phyloP scores from a whole-genome alignment of 2,797 vertebrate genomes.

The Chelidonichthys spinosus region DNA sequence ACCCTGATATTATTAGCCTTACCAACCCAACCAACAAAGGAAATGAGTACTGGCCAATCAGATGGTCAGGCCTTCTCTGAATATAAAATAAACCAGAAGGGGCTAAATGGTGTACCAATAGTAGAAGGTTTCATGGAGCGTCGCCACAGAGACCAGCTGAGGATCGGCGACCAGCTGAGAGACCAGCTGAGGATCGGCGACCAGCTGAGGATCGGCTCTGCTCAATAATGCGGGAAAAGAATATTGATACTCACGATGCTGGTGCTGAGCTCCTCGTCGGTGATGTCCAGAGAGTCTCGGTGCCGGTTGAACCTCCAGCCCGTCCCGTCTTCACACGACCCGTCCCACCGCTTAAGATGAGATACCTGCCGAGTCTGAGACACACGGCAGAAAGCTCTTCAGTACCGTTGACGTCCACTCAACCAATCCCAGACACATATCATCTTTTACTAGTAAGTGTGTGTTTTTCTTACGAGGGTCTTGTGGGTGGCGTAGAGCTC shows the following conservation, averaged over 20 bases:
- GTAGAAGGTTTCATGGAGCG: too few relatives aligned
- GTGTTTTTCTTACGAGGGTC: conserved; percentile 84
- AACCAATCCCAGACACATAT: conserved; percentile 12
- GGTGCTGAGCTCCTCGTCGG: conserved; percentile 90
- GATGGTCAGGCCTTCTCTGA: too few relatives aligned
- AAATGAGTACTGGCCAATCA: too few relatives aligned
- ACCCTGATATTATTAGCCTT: too few relatives aligned
- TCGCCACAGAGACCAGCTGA: too few relatives aligned
- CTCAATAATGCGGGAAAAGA: neutral
- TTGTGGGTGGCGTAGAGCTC: conserved; percentile 92
- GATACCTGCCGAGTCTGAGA: conserved; percentile 88
- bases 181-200: too few relatives aligned
- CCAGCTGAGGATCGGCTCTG: too few relatives aligned
- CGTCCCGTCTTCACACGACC: conserved; percentile 76
- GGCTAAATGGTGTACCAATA: too few relatives aligned
- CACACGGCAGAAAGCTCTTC: conserved; percentile 9
- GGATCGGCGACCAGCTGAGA: too few relatives aligned
- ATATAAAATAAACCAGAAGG: too few relatives aligned
- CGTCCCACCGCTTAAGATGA: conserved; percentile 85
- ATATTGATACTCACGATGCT: conserved; percentile 87
- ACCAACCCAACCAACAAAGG: too few relatives aligned
- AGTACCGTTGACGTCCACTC: neutral
- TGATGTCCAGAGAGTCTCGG: conserved; percentile 87
- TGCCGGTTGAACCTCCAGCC: conserved; percentile 80
- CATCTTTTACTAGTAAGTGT: neutral